Base-by-base conservation (phyloP, 1,140 invertebrate genomes). In the Papilio xuthus region DNA sequence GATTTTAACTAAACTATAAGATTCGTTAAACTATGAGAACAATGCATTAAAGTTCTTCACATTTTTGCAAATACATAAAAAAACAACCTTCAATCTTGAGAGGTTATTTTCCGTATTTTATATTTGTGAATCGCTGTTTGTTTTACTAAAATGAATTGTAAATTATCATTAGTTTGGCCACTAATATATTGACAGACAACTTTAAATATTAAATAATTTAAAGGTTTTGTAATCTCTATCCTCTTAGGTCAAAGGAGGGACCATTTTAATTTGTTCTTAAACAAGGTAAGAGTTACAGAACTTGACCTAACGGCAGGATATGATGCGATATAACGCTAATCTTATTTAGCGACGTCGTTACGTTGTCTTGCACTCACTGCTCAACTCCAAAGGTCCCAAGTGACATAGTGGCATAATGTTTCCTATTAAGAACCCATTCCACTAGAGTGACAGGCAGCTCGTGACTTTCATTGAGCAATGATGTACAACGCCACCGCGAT, bases 261-360 rank as follows among this genome's bases (percentile, higher is more conserved):
- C 3, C 53, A 1, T 23, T 10, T 23, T 56, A 9, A 56, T 23
- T 20, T 60, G 13, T 18, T 47, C 18, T 60, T 23, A 26, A 60
- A 60, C 20, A 23, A 18, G 3, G 10, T 6, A 60, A 3, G 20
- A 60, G 26, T 15, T 26, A 67, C 60, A 28, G 60, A 67, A 63
- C 56, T 63, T 63, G 60, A 67, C 60, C 60, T 15, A 23, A 28
- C 60, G 12, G 26, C 60, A 67, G 60, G 60, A 67, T 28, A 28
- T 28, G 60, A 67, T 32, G 60, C 60, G 23, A 67, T 15, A 28
- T 3, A 63, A 28, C 60, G 60, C 60, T 67, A 32, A 67, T 67
- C 60, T 67, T 28, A 15, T 63, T 60, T 60, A 60, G 26, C 60
- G 26, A 28, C 26, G 56, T 60, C 56, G 60, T 32, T 28, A 67